Conservation (phyloP, 2,797 vertebrate genomes). For the Xenopus petersii region DNA sequence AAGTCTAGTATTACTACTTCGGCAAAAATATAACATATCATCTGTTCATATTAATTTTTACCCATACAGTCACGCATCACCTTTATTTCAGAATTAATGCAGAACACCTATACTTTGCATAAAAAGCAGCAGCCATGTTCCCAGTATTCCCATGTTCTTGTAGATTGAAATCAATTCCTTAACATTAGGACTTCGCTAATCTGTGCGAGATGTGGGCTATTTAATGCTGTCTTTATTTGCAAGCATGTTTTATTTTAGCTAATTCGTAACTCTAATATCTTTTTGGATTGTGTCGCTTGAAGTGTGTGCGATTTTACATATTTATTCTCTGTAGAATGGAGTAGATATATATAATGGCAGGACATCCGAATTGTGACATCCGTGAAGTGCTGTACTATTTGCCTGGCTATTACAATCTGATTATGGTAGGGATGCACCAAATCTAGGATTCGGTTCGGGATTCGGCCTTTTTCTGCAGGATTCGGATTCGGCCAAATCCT, state of each 20-base stretch:
- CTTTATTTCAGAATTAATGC: constrained; percentile 14
- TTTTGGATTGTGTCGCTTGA: constrained; percentile 2
- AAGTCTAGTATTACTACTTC: constrained; percentile 7
- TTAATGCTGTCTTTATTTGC: constrained; percentile 25
- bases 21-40: constrained; percentile 1
- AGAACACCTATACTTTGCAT: constrained; percentile 4
- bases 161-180: not conserved
- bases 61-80: not conserved
- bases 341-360: too few relatives aligned
- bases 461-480: too few relatives aligned
- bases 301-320: too few relatives aligned
- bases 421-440: too few relatives aligned
- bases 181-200: constrained; percentile 13
- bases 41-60: constrained; percentile 18
- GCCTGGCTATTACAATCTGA: too few relatives aligned
- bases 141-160: constrained; percentile 4
- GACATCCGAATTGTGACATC: too few relatives aligned
- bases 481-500: too few relatives aligned
- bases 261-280: constrained; percentile 13
- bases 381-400: too few relatives aligned
- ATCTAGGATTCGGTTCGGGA: too few relatives aligned
- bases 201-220: constrained; percentile 33
- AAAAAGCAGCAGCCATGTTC: constrained; percentile 3
- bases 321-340: too few relatives aligned
- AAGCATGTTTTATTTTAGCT: constrained; percentile 16